Evolutionary conservation across 2,888 invertebrate species (phyloP), one percentile per base, ranked within the genome.

Genomic region (Drosophila neoperkinsi): DNA sequence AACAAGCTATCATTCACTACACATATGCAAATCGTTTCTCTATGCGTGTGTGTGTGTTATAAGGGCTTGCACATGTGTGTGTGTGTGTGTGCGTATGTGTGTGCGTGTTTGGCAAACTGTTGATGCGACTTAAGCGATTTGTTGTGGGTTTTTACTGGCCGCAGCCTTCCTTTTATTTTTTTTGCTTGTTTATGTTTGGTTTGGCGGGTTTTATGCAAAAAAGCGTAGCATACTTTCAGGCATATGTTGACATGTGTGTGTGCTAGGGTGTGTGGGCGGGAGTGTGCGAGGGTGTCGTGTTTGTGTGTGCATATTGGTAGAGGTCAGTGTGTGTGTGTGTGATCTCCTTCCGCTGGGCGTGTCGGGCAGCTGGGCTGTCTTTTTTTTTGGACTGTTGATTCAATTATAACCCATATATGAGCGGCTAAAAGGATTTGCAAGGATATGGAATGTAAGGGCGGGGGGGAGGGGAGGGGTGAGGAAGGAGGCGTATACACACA

Each of bases 51-150:
- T 25, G 66, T 71, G 64, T 67, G 57, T 66, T 71, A 72, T 76
- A 79, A 80, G n/a, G 51, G 21, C 41, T 28, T 34, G 49, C 58
- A 59, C 49, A 59, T 25, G 57, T 57, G 55, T 36, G 28, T 18
- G 18, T 55, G 64, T 41, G 60, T 51, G 52, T 57, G 61, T 52
- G 59, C 63, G 71, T 78, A 69, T 75, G 25, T 25, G 60, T 57
- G 61, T 52, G 59, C 65, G 71, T 78, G 71, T 75, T 74, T 82
- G 83, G 87, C 89, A 88, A 86, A 90, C 90, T 87, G 87, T 87
- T 87, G 90, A 90, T 90, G 84, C 90, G 87, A 87, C 81, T 87
- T 87, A 90, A 90, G 88, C 88, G 90, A 90, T 90, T 88, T 88
- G 88, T 87, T 88, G 84, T 81, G 90, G 88, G 85, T 81, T 89